Conservation (phyloP, 1,140 invertebrate genomes). For the Euwallacea similis region DNA sequence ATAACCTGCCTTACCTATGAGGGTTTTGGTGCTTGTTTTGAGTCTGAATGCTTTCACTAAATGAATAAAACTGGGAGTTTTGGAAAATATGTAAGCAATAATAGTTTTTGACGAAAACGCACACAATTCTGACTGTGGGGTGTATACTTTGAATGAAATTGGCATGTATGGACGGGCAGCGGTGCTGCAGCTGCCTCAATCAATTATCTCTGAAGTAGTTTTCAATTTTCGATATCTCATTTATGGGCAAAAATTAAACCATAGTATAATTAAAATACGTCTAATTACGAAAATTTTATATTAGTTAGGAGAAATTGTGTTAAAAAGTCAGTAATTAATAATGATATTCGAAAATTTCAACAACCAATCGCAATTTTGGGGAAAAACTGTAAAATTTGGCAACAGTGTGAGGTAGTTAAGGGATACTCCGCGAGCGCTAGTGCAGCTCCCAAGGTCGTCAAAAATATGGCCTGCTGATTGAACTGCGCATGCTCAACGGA, state of each 20-base stretch:
- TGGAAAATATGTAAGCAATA: conserved; percentile 31
- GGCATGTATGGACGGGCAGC: conserved; percentile 45
- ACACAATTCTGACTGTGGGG: conserved; percentile 26
- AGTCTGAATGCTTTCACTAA: conserved; percentile 10
- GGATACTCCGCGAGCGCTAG: conserved; percentile 32
- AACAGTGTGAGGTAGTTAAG: conserved; percentile 30
- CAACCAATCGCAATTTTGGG: too few species aligned
- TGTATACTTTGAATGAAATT: conserved; percentile 43
- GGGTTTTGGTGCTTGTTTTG: conserved; percentile 3
- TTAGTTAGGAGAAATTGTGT: too few species aligned
- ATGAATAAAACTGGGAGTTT: conserved; percentile 4
- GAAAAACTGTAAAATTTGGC: background rate
- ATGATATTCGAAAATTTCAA: too few species aligned
- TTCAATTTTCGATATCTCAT: too few species aligned
- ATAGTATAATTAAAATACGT: too few species aligned
- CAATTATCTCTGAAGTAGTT: too few species aligned
- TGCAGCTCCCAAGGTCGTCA: conserved; percentile 42
- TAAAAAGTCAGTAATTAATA: too few species aligned
- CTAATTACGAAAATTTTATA: too few species aligned
- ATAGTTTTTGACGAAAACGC: conserved; percentile 28
- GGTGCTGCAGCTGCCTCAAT: conserved; percentile 27
- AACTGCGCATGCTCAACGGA: conserved; percentile 38
- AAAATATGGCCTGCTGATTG: conserved; percentile 34
- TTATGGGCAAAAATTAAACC: too few species aligned
- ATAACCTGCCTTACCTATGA: conserved; percentile 33